Percentiles rank a stretch among this genome's conserved stretches.
Conservation (phyloP, 2,888 invertebrate genomes). For the Heliconius ismenius region DNA sequence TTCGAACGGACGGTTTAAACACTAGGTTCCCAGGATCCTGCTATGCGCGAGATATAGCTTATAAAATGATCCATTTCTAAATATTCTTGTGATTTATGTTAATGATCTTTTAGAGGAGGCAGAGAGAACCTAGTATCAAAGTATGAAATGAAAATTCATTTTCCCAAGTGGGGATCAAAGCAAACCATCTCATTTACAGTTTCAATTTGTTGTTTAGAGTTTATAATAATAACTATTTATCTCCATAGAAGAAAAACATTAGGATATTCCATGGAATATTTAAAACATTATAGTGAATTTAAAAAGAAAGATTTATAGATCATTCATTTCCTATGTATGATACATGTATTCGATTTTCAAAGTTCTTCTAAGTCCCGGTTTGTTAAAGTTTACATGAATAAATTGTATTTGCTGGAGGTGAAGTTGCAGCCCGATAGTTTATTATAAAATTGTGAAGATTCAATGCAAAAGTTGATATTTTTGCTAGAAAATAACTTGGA, state of each 20-base stretch:
- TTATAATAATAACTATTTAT: no score
- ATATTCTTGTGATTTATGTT: no score
- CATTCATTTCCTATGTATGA: background rate
- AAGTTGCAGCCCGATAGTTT: conserved; percentile 10
- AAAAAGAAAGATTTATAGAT: background rate
- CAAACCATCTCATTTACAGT: background rate
- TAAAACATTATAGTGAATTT: background rate
- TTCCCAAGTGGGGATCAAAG: no score
- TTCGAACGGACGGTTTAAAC: no score
- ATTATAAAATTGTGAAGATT: conserved; percentile 7
- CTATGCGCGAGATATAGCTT: no score
- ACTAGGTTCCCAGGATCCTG: no score
- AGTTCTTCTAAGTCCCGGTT: background rate
- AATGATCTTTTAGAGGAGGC: no score
- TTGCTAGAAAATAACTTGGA: background rate
- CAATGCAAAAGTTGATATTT: conserved; percentile 6
- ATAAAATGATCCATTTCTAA: no score
- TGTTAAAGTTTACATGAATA: conserved; percentile 5
- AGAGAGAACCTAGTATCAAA: no score
- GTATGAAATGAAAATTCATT: no score
- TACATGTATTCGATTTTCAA: background rate
- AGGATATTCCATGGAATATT: background rate
- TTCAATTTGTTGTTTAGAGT: no score
- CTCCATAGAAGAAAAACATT: background rate
- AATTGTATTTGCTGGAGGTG: conserved; percentile 5